Evolutionary conservation across 2,888 invertebrate genomes (phyloP), one percentile per base, ranked within the genome.

Genomic region (Mythimna impura): DNA sequence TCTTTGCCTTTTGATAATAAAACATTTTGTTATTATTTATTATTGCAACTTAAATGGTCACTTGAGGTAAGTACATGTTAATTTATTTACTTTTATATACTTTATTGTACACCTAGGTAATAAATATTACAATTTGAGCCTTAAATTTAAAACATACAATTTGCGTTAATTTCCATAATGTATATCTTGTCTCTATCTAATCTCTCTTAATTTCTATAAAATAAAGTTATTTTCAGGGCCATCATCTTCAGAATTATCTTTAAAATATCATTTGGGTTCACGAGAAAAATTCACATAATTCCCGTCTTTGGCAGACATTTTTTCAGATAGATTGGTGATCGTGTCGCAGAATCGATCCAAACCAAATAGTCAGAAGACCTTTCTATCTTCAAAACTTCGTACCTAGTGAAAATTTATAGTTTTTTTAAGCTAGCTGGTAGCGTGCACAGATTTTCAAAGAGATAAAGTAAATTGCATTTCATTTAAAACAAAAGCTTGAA

Each of bases 401-500:
- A 43, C 43, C 14, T 60, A 14, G 12, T n/a, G 12, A n/a, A 30
- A 60, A n/a, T 22, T 5, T 12, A 43, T 55, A 17, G 17, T 22
- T 69, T 40, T 54, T 7, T 40, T 30, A 8, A 43, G 9, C 14
- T 22, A 7, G 20, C 40, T 43, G 12, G 12, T 30, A 54, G 4
- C 10, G 12, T 36, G 14, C 17, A 40, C n/a, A n/a, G 14, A 47
- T 76, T 73, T 57, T 4, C 3, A 36, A 36, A n/a, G 62, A 25
- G 22, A 40, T 66, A 77, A 67, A 73, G 17, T 30, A 77, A 57
- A 77, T 57, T 76, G 66, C 25, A 76, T 47, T 66, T 4, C 17
- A 36, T 55, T 43, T 55, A 17, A 76, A 66, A 76, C 36, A 47
- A 43, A 36, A 50, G 1, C 36, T 14, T 20, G 1, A 58, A 6